Evolutionary conservation across 2,888 invertebrate genomes (phyloP).

Genomic region (Ormyrus pomaceus): DNA sequence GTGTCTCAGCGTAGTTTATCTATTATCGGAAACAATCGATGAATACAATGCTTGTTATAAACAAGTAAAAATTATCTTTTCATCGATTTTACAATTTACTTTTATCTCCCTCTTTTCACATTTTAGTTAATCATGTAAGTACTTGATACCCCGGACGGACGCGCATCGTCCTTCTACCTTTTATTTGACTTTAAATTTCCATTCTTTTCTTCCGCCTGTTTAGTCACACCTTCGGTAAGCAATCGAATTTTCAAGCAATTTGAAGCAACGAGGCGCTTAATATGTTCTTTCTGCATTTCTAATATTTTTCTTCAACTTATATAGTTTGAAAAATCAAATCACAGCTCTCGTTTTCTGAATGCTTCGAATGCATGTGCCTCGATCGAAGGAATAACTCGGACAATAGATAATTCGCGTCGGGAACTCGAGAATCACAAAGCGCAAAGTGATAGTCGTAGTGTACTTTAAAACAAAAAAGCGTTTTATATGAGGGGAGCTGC

Average conservation of each 20-base stretch:
- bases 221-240: slow-evolving; percentile 35
- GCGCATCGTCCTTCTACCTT: slow-evolving; percentile 63
- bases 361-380: not conserved
- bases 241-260: not conserved
- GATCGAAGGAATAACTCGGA: slow-evolving; percentile 20
- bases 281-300: slow-evolving; percentile 2
- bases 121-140: slow-evolving; percentile 25
- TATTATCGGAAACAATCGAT: slow-evolving; percentile 59
- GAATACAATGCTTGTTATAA: slow-evolving; percentile 61
- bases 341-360: slow-evolving; percentile 63
- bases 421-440: slow-evolving; percentile 22
- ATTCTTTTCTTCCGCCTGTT: slow-evolving; percentile 24
- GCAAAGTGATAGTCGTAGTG: slow-evolving; percentile 2
- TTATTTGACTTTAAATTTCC: slow-evolving; percentile 39
- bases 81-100: slow-evolving; percentile 14
- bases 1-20: slow-evolving; percentile 55
- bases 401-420: slow-evolving; percentile 13
- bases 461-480: slow-evolving; percentile 63
- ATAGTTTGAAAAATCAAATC: slow-evolving; percentile 63
- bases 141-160: slow-evolving; percentile 64
- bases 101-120: slow-evolving; percentile 31
- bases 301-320: slow-evolving; percentile 10
- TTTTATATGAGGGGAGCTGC: slow-evolving; percentile 67
- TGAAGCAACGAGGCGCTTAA: slow-evolving; percentile 23
- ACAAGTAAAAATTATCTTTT: slow-evolving; percentile 66